Conservation (phyloP, 2,888 invertebrate genomes). For the Andrena minutula region DNA sequence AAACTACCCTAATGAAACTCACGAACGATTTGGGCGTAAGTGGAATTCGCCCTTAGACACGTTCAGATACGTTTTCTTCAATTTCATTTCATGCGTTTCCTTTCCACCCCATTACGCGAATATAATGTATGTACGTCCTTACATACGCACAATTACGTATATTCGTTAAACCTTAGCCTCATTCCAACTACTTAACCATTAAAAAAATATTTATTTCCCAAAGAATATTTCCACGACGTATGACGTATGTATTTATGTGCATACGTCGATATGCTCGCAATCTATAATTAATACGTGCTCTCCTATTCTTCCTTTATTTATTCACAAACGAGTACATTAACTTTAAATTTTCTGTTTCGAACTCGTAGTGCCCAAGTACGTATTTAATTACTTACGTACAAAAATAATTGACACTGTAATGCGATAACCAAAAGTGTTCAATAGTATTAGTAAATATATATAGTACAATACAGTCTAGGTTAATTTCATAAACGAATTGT, state of each 20-base stretch:
- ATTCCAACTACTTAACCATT: no score
- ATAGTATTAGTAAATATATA: no score
- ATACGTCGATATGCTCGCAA: no score
- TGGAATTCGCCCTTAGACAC: no score
- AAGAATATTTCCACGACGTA: no score
- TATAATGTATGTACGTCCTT: not conserved
- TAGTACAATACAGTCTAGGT: slow-evolving; percentile 21
- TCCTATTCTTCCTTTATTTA: not conserved
- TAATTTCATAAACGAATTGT: slow-evolving; percentile 27
- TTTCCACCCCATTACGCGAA: no score
- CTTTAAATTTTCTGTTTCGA: slow-evolving; percentile 8
- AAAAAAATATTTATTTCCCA: no score
- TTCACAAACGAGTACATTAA: not conserved
- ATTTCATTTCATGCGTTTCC: no score
- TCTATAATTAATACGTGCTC: not conserved
- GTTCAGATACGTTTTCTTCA: no score
- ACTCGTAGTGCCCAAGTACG: not conserved
- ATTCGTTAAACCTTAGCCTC: not conserved
- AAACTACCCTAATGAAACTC: no score
- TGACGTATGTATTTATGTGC: no score
- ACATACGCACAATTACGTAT: not conserved
- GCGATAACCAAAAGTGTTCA: not conserved
- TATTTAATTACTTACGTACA: not conserved
- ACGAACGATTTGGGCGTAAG: no score
- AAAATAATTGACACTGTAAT: slow-evolving; percentile 17